Conservation (phyloP, 2,113 vertebrate species). For the Thymallus thymallus region DNA sequence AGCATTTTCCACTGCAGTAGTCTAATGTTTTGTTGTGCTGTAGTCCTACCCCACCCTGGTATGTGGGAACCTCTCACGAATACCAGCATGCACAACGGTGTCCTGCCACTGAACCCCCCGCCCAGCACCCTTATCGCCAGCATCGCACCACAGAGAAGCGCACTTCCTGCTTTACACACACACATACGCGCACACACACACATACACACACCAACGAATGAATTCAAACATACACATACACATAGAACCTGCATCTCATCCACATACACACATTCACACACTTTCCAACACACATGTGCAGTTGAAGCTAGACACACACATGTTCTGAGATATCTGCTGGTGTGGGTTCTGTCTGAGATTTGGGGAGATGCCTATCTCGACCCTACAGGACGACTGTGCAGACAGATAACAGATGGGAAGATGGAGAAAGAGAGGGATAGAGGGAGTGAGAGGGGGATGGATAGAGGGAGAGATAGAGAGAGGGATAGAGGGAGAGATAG, state of each 20-base stretch:
- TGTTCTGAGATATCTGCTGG: conserved; percentile 5
- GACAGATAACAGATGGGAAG: conserved; percentile 41
- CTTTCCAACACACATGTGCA: conserved; percentile 9
- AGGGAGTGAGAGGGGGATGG: not conserved
- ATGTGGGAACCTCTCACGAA: conserved; percentile 74
- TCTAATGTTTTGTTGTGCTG: too few relatives aligned
- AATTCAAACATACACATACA: too few relatives aligned
- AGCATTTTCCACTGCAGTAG: too few relatives aligned
- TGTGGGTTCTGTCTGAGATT: conserved; percentile 45
- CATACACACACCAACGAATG: not conserved
- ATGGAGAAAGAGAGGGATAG: not conserved
- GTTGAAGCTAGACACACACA: not conserved
- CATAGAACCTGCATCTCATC: conserved; percentile 30
- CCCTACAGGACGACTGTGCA: conserved; percentile 41
- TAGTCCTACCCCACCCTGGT: conserved; percentile 26
- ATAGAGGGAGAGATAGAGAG: not conserved
- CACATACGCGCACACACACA: conserved; percentile 10
- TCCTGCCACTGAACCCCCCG: conserved; percentile 74
- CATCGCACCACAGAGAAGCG: conserved; percentile 46
- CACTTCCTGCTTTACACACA: conserved; percentile 51
- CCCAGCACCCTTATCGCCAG: conserved; percentile 57
- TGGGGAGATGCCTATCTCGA: conserved; percentile 62
- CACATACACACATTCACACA: conserved; percentile 39
- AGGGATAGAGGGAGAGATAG: not conserved
- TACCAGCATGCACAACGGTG: conserved; percentile 73